These are phyloP conservation scores for Eumacrocentrus americanus DNA, from an alignment of 2,888 invertebrate species.

Conservation along the genomic window DNA sequence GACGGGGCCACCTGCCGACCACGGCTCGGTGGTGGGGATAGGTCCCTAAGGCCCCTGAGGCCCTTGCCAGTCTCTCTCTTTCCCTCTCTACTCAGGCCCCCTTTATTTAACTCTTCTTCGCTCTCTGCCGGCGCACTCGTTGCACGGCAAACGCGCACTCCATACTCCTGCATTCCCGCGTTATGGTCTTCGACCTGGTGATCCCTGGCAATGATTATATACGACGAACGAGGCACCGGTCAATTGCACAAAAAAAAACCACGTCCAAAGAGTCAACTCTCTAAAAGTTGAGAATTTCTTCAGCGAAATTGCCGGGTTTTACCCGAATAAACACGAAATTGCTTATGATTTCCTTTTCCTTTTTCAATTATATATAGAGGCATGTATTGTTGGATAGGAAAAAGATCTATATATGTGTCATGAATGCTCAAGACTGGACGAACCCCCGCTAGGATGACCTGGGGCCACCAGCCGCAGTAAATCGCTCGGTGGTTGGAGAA, in stretches of 20 bases:
- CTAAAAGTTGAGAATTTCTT: neutral
- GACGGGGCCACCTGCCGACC: conserved; percentile 56
- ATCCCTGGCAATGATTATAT: conserved; percentile 50
- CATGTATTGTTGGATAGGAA: no score
- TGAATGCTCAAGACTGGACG: conserved; percentile 19
- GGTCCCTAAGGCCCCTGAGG: no score
- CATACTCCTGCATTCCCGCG: conserved; percentile 45
- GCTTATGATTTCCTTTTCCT: no score
- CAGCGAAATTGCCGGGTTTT: neutral
- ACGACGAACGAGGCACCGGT: conserved; percentile 21
- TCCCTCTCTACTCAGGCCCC: conserved; percentile 17
- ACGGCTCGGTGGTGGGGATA: conserved; percentile 20
- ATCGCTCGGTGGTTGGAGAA: conserved; percentile 50
- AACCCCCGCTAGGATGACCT: conserved; percentile 54
- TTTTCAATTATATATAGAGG: no score
- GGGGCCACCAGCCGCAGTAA: conserved; percentile 51
- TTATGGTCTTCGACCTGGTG: conserved; percentile 48
- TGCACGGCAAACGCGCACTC: neutral
- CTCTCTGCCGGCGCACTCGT: neutral
- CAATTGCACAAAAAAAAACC: conserved; percentile 10
- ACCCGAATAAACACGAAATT: neutral
- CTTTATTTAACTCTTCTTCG: conserved; percentile 19
- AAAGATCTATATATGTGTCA: no score
- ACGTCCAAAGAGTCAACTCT: neutral
- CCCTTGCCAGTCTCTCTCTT: conserved; percentile 13